phyloP scores from a whole-genome alignment of 1,140 invertebrate species.

The Drosophila asahinai region DNA sequence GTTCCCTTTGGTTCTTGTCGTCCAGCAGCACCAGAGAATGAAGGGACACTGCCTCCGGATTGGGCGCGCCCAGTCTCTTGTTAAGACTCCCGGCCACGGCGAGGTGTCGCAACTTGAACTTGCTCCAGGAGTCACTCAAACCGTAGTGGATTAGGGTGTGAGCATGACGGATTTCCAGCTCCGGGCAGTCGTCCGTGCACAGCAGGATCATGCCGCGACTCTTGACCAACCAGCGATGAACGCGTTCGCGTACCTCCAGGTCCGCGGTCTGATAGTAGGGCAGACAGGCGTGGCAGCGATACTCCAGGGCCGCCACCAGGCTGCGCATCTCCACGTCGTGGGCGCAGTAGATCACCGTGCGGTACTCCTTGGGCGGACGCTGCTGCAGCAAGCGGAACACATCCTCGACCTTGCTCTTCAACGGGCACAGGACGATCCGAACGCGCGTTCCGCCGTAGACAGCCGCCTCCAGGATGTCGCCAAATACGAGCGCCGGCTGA shows the following conservation, averaged over 20 bases:
- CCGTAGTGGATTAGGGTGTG: conserved; percentile 52
- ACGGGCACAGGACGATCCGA: not conserved
- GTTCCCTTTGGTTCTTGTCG: conserved; percentile 33
- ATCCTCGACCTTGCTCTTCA: conserved; percentile 19
- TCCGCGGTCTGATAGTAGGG: conserved; percentile 47
- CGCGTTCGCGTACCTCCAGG: conserved; percentile 13
- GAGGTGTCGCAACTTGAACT: conserved; percentile 57
- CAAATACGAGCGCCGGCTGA: conserved; percentile 44
- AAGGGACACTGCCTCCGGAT: not conserved
- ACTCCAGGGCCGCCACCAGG: conserved; percentile 7
- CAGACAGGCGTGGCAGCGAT: conserved; percentile 26
- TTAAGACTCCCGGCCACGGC: conserved; percentile 22
- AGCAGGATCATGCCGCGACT: conserved; percentile 31
- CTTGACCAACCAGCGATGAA: conserved; percentile 33
- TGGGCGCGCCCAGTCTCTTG: conserved; percentile 10
- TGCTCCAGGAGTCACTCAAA: conserved; percentile 49
- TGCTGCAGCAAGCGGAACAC: conserved; percentile 23
- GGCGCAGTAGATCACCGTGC: conserved; percentile 52
- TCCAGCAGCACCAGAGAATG: conserved; percentile 52
- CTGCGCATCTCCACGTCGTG: conserved; percentile 34
- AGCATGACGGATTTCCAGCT: conserved; percentile 39
- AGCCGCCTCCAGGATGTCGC: conserved; percentile 60
- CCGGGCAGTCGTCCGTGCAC: conserved; percentile 58
- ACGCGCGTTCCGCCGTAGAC: conserved; percentile 46
- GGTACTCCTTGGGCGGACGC: conserved; percentile 27